Conservation (phyloP, 2,888 invertebrate genomes). For the Alviniconcha strummeri region DNA sequence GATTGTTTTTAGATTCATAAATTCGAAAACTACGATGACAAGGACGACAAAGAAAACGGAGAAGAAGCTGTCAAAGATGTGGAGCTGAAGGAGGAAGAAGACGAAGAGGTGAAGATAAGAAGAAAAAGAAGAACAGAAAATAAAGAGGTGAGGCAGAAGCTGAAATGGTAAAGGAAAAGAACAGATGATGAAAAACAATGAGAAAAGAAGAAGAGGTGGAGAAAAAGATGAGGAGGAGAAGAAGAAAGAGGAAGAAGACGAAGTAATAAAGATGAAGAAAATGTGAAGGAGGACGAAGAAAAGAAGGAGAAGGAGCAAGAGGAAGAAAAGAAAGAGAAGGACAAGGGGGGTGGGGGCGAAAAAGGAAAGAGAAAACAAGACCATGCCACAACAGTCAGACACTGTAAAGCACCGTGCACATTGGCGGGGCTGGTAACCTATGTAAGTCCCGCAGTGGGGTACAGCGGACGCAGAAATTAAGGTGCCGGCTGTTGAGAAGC, state of each 20-base stretch:
- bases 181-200: not conserved
- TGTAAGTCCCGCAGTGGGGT: no score
- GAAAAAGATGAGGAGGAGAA: not conserved
- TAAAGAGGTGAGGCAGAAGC: not conserved
- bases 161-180: not conserved
- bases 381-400: no score
- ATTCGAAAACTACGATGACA: no score
- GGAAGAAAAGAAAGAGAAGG: not conserved
- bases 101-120: not conserved
- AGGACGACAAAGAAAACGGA: not conserved
- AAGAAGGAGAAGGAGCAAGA: not conserved
- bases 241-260: not conserved
- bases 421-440: no score
- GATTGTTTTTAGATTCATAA: no score
- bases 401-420: no score
- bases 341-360: no score
- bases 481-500: no score
- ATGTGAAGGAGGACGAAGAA: not conserved
- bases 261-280: not conserved
- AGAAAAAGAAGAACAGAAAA: not conserved
- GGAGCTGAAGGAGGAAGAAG: not conserved
- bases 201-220: constrained; percentile 1
- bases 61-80: not conserved
- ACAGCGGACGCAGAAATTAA: no score
- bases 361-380: no score